Evolutionary conservation across 2,888 invertebrate genomes (phyloP).

Genomic region (Synergus laeviventris): DNA sequence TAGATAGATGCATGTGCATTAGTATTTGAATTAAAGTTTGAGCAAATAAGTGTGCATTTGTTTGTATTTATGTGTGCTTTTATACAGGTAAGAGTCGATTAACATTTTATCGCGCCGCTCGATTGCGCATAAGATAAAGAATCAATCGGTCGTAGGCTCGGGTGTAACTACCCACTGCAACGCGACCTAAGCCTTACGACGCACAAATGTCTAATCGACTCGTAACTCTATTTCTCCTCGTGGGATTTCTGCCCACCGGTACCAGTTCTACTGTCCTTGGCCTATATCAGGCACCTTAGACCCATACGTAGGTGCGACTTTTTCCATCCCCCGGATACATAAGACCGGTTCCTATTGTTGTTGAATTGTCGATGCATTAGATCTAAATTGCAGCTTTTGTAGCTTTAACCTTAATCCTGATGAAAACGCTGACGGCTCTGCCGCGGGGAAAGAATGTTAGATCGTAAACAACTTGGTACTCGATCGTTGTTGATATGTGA

Average conservation of each 20-base stretch:
- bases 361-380: conserved; percentile 24
- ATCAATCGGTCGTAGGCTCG: conserved; percentile 55
- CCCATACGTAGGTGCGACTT: conserved; percentile 53
- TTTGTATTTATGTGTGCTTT: conserved; percentile 39
- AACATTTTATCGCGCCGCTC: conserved; percentile 56
- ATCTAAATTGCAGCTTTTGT: conserved; percentile 5
- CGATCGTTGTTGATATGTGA: not conserved
- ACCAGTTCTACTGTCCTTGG: conserved; percentile 62
- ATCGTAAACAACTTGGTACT: not conserved
- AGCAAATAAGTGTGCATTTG: not conserved
- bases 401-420: not conserved
- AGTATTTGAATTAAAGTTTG: not conserved
- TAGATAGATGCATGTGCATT: conserved; percentile 8
- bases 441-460: not conserved
- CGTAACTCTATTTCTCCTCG: conserved; percentile 58
- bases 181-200: conserved; percentile 43
- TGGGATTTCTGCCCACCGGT: conserved; percentile 63
- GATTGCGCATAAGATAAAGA: conserved; percentile 55
- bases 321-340: conserved; percentile 19
- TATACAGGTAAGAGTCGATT: conserved; percentile 52
- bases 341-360: conserved; percentile 31
- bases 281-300: conserved; percentile 56
- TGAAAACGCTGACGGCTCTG: not conserved
- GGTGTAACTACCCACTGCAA: conserved; percentile 44
- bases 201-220: conserved; percentile 58